Percentiles rank a stretch among this genome's conserved stretches.
These are phyloP conservation scores for Cynopterus sphinx DNA, from an alignment of 2,797 vertebrate genomes.

Conservation along the genomic window DNA sequence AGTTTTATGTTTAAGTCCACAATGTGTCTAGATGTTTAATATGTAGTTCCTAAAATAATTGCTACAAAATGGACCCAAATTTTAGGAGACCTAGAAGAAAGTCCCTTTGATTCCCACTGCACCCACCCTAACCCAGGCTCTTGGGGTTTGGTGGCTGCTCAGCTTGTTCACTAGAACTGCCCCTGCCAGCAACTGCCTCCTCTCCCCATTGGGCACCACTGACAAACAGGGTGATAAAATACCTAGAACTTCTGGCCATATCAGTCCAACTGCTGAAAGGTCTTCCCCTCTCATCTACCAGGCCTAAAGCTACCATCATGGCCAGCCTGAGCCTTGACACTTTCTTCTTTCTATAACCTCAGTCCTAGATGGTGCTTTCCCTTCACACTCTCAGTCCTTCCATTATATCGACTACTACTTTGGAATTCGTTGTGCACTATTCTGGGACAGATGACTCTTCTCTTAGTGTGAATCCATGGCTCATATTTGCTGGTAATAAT, in stretches of 20 bases:
- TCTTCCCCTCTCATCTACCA: not conserved
- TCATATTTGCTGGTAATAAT: not conserved
- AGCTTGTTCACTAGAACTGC: not conserved
- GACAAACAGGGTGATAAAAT: not conserved
- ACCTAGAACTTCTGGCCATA: not conserved
- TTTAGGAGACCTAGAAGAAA: not conserved
- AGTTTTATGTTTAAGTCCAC: not conserved
- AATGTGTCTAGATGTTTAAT: not conserved
- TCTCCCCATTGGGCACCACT: not conserved
- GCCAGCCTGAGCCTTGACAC: not conserved
- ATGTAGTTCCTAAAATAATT: not conserved
- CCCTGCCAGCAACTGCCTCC: not conserved
- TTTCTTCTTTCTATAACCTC: not conserved
- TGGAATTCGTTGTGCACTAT: not conserved
- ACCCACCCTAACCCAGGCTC: not conserved
- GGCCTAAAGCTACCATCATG: not conserved
- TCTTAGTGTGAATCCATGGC: not conserved
- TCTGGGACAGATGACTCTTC: not conserved
- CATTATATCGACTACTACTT: not conserved
- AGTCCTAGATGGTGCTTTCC: not conserved
- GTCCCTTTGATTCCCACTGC: not conserved
- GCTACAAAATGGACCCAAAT: not conserved
- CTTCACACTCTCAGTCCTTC: not conserved
- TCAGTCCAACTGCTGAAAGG: no score
- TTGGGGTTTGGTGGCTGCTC: accelerated